Evolutionary conservation across 1,140 invertebrate species (phyloP).

Genomic region (Lasioglossum baleicum): DNA sequence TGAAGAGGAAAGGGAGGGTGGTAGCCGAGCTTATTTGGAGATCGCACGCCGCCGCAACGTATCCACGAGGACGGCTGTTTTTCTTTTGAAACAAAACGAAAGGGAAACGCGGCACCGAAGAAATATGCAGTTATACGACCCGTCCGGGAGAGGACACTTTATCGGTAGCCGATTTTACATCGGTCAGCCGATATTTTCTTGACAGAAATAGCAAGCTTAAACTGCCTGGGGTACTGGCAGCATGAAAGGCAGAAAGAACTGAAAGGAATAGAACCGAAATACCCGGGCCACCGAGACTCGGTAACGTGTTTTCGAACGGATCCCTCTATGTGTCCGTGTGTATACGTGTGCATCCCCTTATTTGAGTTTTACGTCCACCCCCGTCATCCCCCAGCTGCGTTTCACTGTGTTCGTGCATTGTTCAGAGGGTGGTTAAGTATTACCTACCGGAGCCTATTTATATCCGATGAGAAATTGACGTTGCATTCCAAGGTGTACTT

Average conservation of each 20-base stretch:
- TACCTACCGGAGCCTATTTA: not conserved
- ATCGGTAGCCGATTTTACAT: constrained; percentile 26
- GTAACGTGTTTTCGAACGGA: constrained; percentile 11
- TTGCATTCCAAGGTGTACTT: not conserved
- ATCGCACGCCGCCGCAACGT: not conserved
- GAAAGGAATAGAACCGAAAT: constrained; percentile 18
- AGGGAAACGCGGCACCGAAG: not conserved
- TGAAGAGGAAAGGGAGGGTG: not conserved
- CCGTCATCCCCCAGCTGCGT: no score
- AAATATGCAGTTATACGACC: constrained; percentile 38
- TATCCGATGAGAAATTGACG: not conserved
- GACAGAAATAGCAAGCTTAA: constrained; percentile 43
- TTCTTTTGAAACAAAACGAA: constrained; percentile 26
- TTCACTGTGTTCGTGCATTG: no score
- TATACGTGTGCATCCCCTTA: not conserved
- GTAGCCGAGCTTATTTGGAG: constrained; percentile 31
- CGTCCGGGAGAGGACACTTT: constrained; percentile 20
- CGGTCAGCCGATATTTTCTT: constrained; percentile 33
- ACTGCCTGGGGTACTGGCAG: not conserved
- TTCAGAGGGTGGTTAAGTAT: not conserved
- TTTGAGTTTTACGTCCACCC: not conserved
- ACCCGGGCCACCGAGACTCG: not conserved
- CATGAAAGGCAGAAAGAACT: constrained; percentile 3
- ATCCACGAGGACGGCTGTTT: not conserved
- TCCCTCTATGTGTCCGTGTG: not conserved